phyloP scores from a whole-genome alignment of 2,113 vertebrate species.

The Mastomys coucha region DNA sequence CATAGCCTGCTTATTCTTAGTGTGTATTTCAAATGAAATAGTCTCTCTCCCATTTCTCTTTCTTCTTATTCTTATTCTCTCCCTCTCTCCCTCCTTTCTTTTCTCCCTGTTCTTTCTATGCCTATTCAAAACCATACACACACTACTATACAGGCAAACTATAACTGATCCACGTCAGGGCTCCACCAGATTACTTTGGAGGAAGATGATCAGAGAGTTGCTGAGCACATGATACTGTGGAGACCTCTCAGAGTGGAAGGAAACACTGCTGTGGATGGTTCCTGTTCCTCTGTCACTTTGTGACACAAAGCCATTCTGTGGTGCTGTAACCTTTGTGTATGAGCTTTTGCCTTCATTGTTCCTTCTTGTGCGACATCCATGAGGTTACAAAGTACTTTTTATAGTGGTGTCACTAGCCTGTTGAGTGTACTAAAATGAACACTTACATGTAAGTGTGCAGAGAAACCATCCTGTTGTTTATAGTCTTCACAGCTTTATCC shows the following conservation, averaged over 20 bases:
- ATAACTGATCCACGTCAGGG: not conserved
- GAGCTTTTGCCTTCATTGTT: not conserved
- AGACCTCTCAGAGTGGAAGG: not conserved
- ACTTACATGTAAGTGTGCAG: not conserved
- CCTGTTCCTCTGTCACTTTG: rapidly evolving
- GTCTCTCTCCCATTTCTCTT: not conserved
- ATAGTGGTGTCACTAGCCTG: no score
- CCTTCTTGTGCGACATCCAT: not conserved
- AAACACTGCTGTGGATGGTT: not conserved
- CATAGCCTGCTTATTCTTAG: not conserved
- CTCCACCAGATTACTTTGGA: not conserved
- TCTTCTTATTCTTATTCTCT: not conserved
- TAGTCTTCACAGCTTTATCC: not conserved
- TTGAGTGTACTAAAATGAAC: not conserved
- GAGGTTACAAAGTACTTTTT: no score
- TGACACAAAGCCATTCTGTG: not conserved
- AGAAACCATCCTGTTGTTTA: not conserved
- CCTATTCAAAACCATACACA: not conserved
- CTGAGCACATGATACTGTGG: rapidly evolving
- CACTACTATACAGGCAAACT: not conserved
- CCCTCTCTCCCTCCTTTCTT: not conserved
- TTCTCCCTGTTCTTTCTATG: not conserved
- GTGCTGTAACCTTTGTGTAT: rapidly evolving
- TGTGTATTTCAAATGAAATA: not conserved
- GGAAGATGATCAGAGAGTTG: not conserved